These are phyloP conservation scores for Prionailurus bengalensis DNA, from an alignment of 2,113 vertebrate genomes.

Conservation along the genomic window DNA sequence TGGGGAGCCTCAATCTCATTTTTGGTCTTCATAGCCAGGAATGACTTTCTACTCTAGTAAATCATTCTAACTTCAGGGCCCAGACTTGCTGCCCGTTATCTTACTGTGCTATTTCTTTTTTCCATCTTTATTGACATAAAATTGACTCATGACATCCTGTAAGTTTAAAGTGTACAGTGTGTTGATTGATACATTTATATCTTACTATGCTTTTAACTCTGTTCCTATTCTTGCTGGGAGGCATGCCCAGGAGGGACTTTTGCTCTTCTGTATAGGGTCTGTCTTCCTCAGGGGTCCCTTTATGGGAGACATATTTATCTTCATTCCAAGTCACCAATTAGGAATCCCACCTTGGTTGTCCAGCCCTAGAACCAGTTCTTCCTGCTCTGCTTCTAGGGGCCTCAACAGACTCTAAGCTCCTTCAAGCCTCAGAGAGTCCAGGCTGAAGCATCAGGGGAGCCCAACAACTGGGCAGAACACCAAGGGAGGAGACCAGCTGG, in stretches of 20 bases:
- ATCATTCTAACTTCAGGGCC: neutral
- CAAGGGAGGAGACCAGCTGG: neutral
- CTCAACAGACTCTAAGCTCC: neutral
- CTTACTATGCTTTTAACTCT: neutral
- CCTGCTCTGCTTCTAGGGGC: neutral
- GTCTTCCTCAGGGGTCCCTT: neutral
- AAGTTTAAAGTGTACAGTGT: neutral
- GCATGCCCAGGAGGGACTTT: neutral
- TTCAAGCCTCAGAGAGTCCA: neutral
- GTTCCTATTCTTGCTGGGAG: neutral
- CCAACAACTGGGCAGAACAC: neutral
- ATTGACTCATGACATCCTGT: neutral
- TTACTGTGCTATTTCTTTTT: neutral
- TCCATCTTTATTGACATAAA: neutral
- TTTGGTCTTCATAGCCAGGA: neutral
- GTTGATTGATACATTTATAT: neutral
- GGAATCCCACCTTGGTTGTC: neutral
- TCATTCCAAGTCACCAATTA: neutral
- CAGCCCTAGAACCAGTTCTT: neutral
- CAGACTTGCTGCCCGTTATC: neutral
- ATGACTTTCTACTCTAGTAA: neutral
- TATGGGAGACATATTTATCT: neutral
- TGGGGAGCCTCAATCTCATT: neutral
- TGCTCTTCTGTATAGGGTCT: neutral
- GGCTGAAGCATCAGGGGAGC: neutral